Percentiles rank a stretch among this genome's conserved stretches.
phyloP scores from a whole-genome alignment of 2,113 vertebrate species.

The Callipepla californica region DNA sequence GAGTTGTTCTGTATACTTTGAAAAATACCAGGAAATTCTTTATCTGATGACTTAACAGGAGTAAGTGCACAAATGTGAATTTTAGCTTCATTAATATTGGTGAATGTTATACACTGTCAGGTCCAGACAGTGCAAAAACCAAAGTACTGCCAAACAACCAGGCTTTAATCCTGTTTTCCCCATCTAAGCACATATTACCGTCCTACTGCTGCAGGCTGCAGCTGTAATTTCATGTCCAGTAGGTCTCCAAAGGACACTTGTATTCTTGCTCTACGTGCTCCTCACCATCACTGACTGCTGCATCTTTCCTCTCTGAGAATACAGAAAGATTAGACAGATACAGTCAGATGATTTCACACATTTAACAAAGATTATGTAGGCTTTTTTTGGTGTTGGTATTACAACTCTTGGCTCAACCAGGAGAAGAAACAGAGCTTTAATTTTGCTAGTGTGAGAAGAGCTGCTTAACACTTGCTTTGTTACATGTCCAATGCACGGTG shows the following conservation, averaged over 20 bases:
- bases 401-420: neutral
- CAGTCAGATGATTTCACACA: neutral
- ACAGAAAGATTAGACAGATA: neutral
- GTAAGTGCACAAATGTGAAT: neutral
- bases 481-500: neutral
- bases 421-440: neutral
- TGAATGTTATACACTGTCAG: neutral
- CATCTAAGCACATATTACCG: neutral
- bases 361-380: neutral
- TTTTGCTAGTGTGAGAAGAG: neutral
- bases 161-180: neutral
- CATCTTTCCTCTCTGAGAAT: neutral
- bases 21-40: neutral
- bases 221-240: neutral
- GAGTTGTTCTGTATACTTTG: neutral
- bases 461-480: neutral
- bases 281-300: neutral
- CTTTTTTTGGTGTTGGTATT: neutral
- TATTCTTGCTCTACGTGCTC: neutral
- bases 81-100: neutral
- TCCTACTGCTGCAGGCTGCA: neutral
- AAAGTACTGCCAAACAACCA: neutral
- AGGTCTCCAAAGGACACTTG: neutral
- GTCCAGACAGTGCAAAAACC: neutral
- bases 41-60: neutral